Conservation (phyloP, 2,888 invertebrate genomes). For the Druceiella hillmani region DNA sequence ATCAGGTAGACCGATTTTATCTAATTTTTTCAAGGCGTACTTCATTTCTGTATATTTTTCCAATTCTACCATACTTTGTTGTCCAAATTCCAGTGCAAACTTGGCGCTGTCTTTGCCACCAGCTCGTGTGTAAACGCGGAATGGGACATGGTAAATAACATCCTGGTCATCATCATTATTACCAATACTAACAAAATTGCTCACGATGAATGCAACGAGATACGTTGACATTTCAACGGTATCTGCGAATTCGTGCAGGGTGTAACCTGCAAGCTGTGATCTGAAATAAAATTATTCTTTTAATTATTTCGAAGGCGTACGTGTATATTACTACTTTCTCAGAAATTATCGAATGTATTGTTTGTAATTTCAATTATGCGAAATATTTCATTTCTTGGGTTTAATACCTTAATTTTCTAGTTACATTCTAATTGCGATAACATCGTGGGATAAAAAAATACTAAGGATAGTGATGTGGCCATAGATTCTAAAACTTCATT, state of each 20-base stretch:
- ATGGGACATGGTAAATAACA: slow-evolving; percentile 36
- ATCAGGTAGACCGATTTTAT: slow-evolving; percentile 77
- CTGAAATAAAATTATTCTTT: too few relatives aligned
- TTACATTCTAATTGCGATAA: too few relatives aligned
- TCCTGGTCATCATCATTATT: slow-evolving; percentile 33
- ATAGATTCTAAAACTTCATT: too few relatives aligned
- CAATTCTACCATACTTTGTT: slow-evolving; percentile 36
- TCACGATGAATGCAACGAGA: slow-evolving; percentile 73
- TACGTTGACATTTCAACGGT: slow-evolving; percentile 71
- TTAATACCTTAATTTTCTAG: too few relatives aligned
- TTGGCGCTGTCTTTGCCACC: slow-evolving; percentile 29
- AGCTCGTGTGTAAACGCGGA: slow-evolving; percentile 38
- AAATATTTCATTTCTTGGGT: too few relatives aligned
- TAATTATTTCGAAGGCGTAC: too few relatives aligned
- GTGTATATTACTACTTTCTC: too few relatives aligned
- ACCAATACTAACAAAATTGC: slow-evolving; percentile 41
- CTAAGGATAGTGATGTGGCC: too few relatives aligned
- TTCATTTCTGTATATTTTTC: slow-evolving; percentile 36
- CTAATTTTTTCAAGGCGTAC: slow-evolving; percentile 57
- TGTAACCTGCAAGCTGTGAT: slow-evolving; percentile 30
- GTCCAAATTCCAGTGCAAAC: slow-evolving; percentile 41
- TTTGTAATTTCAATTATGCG: too few relatives aligned
- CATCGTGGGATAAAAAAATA: too few relatives aligned
- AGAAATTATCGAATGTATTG: too few relatives aligned
- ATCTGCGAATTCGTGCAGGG: slow-evolving; percentile 42